Percentiles rank a stretch among this genome's conserved stretches.
Evolutionary conservation across 2,113 vertebrate species (phyloP).

Genomic region (Cinclus mexicanus): DNA sequence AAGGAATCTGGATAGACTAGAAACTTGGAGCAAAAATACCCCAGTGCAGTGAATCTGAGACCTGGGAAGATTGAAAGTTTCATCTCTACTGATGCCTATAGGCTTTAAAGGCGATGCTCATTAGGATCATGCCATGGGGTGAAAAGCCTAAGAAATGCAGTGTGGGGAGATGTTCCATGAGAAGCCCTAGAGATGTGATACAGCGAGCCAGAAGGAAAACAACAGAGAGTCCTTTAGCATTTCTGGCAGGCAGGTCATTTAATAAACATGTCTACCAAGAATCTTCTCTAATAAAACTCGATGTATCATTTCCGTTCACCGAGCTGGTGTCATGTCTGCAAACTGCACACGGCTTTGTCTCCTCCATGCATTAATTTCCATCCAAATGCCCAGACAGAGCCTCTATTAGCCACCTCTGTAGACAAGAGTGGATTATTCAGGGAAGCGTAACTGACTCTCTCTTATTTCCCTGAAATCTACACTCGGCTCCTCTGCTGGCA

Average conservation of each 20-base stretch:
- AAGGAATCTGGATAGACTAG: background rate
- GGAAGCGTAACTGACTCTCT: slow-evolving; percentile 27
- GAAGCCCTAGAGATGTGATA: background rate
- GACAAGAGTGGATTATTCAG: slow-evolving; percentile 38
- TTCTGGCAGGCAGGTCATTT: background rate
- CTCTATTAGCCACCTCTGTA: slow-evolving; percentile 32
- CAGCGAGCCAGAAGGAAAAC: background rate
- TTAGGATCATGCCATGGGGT: background rate
- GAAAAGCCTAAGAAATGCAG: background rate
- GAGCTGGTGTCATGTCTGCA: slow-evolving; percentile 10
- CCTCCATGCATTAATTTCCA: slow-evolving; percentile 37
- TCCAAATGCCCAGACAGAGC: slow-evolving; percentile 24
- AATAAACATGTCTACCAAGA: background rate
- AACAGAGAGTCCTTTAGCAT: background rate
- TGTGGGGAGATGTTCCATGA: background rate
- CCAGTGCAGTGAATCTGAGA: background rate
- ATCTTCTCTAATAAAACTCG: background rate
- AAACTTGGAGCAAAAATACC: background rate
- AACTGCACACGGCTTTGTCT: slow-evolving; percentile 12
- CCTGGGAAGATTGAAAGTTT: background rate
- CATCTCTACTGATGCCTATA: background rate
- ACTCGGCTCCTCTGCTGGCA: background rate
- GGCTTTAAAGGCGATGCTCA: background rate
- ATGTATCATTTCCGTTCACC: background rate
- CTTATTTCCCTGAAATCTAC: slow-evolving; percentile 39